Evolutionary conservation across 2,888 invertebrate genomes (phyloP), one percentile per base, ranked within the genome.

Genomic region (Mechanitis messenoides): DNA sequence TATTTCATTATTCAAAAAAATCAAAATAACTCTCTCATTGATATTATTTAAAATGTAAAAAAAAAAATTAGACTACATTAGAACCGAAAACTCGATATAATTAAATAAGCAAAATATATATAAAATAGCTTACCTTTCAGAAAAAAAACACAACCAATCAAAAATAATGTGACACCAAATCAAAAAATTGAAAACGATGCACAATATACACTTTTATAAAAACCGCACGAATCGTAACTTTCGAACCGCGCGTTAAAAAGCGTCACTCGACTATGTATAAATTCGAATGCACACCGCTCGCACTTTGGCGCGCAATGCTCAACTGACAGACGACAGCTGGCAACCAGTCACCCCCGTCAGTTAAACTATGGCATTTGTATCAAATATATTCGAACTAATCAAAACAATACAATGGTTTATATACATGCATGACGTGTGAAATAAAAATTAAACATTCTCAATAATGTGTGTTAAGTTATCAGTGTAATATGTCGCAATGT

Each of bases 231-330:
- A 76, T 71, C 70, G 68, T 67, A 64, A 68, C 68, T 67, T 69
- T 69, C 63, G 69, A 73, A 72, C 71, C 74, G 72, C 67, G 66
- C 68, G 69, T 74, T 68, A 69, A 70, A 68, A 72, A 67, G 56
- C 65, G 63, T 78, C 79, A 81, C 75, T 81, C 79, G 74, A 68
- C 69, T 68, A 69, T 68, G 65, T 66, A 67, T 65, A 73, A 75
- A 70, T 67, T 71, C 75, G 72, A 73, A 73, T 76, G 72, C 81
- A 77, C 81, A 74, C 80, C 74, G 72, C 75, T 75, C 72, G 73
- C 81, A 76, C 79, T 75, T 73, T 76, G 78, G 76, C 85, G 84
- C 81, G 77, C 82, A 76, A 76, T 79, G 78, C 72, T 80, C 71
- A 73, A 86, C 84, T 86, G 85, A 75, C 75, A 66, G 65, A 55